Evolutionary conservation across 1,140 invertebrate genomes (phyloP).

Genomic region (Telenomus remus): DNA sequence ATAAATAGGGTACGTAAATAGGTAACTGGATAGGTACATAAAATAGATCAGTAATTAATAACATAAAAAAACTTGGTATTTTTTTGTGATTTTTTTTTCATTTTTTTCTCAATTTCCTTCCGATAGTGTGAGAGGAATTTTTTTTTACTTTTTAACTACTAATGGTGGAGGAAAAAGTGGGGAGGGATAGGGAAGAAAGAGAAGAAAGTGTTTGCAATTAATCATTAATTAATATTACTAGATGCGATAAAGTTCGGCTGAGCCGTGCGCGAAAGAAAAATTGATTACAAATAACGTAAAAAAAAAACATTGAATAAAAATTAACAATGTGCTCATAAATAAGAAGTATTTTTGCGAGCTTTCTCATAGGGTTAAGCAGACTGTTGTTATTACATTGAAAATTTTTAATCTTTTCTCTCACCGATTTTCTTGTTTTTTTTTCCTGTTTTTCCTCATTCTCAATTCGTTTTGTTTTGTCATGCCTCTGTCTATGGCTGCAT

Average conservation of each 20-base stretch:
- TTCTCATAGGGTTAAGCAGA: constrained; percentile 64
- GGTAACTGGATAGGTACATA: constrained; percentile 63
- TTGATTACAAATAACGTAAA: constrained; percentile 70
- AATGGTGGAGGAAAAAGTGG: constrained; percentile 52
- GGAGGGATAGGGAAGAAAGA: constrained; percentile 44
- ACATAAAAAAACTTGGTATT: constrained; percentile 52
- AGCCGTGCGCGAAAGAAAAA: constrained; percentile 60
- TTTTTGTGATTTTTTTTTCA: constrained; percentile 39
- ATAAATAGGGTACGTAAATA: constrained; percentile 74
- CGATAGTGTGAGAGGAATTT: constrained; percentile 46
- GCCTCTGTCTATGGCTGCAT: constrained; percentile 49
- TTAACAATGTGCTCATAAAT: constrained; percentile 74
- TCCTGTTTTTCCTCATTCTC: constrained; percentile 14
- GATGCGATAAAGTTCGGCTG: constrained; percentile 57
- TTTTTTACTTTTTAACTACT: constrained; percentile 32
- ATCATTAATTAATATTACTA: constrained; percentile 67
- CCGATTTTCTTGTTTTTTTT: constrained; percentile 43
- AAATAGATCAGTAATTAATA: constrained; percentile 54
- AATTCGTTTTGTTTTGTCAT: constrained; percentile 5
- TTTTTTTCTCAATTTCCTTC: constrained; percentile 37
- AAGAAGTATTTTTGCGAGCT: constrained; percentile 68
- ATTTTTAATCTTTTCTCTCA: constrained; percentile 30
- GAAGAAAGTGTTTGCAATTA: constrained; percentile 57
- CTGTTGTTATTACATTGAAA: constrained; percentile 46
- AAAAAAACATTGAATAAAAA: constrained; percentile 68